A percentile compares a stretch with the other conserved stretches of the same genome.
Conservation (phyloP, 2,797 vertebrate genomes). For the Schizopygopsis malacanthus region DNA sequence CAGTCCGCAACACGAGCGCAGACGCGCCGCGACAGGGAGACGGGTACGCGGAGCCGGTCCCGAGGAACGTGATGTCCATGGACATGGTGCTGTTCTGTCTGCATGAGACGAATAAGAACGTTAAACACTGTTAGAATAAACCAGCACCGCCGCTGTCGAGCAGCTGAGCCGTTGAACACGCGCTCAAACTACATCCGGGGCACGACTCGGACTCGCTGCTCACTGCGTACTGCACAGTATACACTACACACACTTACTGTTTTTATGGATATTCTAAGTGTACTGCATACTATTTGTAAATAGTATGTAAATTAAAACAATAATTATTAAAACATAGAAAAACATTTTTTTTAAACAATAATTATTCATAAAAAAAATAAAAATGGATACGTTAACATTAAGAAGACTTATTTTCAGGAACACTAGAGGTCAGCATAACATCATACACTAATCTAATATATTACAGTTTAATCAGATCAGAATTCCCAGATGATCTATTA, state of each 20-base stretch:
- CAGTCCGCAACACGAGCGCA: constrained; percentile 85
- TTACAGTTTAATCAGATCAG: too few relatives aligned
- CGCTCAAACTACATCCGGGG: not conserved
- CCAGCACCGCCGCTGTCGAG: too few relatives aligned
- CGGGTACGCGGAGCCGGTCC: constrained; percentile 90
- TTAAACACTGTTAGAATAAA: not conserved
- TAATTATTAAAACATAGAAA: too few relatives aligned
- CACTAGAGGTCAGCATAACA: constrained; percentile 12
- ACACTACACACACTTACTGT: not conserved
- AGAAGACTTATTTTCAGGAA: not conserved
- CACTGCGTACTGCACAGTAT: not conserved
- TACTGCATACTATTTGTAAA: too few relatives aligned
- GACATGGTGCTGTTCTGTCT: constrained; percentile 72
- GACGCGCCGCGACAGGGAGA: constrained; percentile 87
- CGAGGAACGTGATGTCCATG: constrained; percentile 92
- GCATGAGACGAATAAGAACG: not conserved
- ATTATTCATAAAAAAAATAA: too few relatives aligned
- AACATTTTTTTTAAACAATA: too few relatives aligned
- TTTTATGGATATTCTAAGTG: not conserved
- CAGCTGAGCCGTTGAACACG: not conserved
- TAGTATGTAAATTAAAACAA: too few relatives aligned
- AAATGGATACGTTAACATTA: not conserved
- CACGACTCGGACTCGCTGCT: not conserved
- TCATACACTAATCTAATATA: not conserved
- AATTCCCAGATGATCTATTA: too few relatives aligned